These are phyloP conservation scores for Clupea harengus DNA, from an alignment of 2,113 vertebrate species.

Conservation along the genomic window DNA sequence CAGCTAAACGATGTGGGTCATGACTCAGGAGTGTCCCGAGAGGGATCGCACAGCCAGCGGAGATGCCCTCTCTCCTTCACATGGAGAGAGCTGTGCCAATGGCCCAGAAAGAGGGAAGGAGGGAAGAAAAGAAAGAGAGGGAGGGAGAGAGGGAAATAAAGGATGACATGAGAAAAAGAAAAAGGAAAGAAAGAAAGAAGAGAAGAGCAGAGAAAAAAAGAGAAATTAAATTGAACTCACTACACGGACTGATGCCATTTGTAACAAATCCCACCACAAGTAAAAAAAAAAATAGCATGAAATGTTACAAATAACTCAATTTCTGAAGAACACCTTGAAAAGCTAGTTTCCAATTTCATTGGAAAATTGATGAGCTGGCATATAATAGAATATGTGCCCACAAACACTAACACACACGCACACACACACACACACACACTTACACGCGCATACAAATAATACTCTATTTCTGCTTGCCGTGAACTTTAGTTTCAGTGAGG, in stretches of 20 bases:
- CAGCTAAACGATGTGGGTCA: constrained; percentile 7
- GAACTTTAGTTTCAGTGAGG: neutral
- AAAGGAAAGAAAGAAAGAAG: neutral
- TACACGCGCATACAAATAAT: neutral
- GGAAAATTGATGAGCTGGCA: neutral
- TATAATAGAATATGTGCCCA: neutral
- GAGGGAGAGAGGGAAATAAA: neutral
- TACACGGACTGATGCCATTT: neutral
- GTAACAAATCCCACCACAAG: neutral
- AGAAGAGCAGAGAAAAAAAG: too few species aligned
- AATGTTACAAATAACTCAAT: neutral
- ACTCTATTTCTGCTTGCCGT: neutral
- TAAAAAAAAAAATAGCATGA: neutral
- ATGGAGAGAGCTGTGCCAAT: neutral
- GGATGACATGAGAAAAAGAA: neutral
- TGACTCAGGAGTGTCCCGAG: neutral
- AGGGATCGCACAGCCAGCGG: neutral
- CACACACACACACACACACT: neutral
- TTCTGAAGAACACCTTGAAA: neutral
- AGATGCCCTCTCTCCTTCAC: neutral
- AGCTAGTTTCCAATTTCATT: neutral
- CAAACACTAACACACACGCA: neutral
- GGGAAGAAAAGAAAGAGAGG: neutral
- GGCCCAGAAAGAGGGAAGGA: neutral
- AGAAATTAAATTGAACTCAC: neutral